phyloP scores from a whole-genome alignment of 2,113 vertebrate species.

The Ictidomys tridecemlineatus region DNA sequence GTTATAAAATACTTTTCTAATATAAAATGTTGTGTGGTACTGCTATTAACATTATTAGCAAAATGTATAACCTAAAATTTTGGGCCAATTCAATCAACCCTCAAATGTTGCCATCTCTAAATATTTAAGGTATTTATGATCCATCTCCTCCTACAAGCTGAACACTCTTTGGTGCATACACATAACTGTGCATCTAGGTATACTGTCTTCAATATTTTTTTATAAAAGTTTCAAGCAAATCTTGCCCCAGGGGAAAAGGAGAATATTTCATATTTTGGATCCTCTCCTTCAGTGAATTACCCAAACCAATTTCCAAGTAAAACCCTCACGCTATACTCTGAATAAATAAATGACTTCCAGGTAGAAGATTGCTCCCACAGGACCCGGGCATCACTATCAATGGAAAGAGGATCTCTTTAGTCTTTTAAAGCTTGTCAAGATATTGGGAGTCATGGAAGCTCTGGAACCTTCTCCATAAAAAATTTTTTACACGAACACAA shows the following conservation, averaged over 20 bases:
- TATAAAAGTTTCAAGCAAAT: constrained; percentile 22
- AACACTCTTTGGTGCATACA: background rate
- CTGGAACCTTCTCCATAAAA: background rate
- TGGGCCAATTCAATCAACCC: background rate
- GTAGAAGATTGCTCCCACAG: background rate
- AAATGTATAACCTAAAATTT: background rate
- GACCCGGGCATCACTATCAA: background rate
- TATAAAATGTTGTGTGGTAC: background rate
- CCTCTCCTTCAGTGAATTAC: background rate
- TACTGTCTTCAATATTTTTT: background rate
- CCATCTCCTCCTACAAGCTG: background rate
- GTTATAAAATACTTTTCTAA: background rate
- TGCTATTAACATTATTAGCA: background rate
- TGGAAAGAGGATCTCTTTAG: background rate
- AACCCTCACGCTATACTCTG: background rate
- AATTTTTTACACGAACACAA: background rate
- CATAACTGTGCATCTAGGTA: background rate
- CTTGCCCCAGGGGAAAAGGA: background rate
- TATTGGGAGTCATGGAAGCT: background rate
- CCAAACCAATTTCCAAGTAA: background rate
- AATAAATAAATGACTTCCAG: background rate
- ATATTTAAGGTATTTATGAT: background rate
- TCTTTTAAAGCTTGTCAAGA: constrained; percentile 19
- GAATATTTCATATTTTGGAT: background rate
- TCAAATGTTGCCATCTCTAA: background rate